Conservation (phyloP, 2,888 invertebrate genomes). For the Dynastes grantii region DNA sequence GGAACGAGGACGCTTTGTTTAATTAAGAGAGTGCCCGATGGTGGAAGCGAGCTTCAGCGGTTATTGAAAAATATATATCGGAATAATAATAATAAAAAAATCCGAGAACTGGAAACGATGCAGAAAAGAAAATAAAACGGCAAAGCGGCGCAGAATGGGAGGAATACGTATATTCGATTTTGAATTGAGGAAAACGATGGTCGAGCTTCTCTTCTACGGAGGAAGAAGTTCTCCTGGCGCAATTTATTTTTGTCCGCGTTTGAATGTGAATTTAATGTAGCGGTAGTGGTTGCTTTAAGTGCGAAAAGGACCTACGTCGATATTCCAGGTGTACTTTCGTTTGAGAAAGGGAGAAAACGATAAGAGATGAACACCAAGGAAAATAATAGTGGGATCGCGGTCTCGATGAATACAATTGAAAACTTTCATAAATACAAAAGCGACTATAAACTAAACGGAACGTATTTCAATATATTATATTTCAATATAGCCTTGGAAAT, state of each 20-base stretch:
- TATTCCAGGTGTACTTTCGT: not conserved
- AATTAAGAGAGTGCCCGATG: constrained; percentile 17
- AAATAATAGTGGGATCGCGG: not conserved
- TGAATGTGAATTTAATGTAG: constrained; percentile 59
- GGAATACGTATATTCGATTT: too few species aligned
- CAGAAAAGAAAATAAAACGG: constrained; percentile 8
- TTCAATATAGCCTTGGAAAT: constrained; percentile 55
- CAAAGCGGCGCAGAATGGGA: not conserved
- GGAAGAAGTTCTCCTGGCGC: not conserved
- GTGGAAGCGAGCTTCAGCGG: not conserved
- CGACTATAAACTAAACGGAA: constrained; percentile 60
- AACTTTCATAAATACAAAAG: constrained; percentile 33
- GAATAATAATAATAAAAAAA: not conserved
- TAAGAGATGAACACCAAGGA: not conserved
- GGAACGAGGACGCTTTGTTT: constrained; percentile 21
- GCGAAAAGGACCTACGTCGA: constrained; percentile 5
- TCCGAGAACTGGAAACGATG: not conserved
- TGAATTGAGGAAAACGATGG: not conserved
- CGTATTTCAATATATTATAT: constrained; percentile 58
- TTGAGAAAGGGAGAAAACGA: not conserved
- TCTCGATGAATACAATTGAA: constrained; percentile 20
- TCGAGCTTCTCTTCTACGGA: not conserved
- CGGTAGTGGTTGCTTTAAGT: constrained; percentile 58
- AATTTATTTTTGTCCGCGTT: constrained; percentile 50
- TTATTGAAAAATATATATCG: constrained; percentile 29